Evolutionary conservation across 2,797 vertebrate species (phyloP).

Genomic region (Thamnophis elegans): DNA sequence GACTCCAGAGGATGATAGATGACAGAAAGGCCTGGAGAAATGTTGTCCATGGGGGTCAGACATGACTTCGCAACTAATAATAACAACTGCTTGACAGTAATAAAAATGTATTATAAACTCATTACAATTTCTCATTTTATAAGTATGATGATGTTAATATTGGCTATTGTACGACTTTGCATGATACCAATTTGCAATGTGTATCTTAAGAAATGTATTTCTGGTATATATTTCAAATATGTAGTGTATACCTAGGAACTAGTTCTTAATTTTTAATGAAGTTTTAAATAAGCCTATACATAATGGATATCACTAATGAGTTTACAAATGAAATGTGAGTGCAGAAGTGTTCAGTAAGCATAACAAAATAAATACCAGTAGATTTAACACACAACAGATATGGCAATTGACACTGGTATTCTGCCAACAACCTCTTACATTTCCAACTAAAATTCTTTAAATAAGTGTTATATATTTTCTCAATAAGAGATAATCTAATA

Average conservation of each 20-base stretch:
- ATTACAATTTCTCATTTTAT: not conserved
- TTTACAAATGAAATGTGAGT: conserved; percentile 30
- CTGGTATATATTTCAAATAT: not conserved
- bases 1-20: not conserved
- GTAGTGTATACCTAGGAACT: not conserved
- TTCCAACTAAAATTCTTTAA: conserved; percentile 16
- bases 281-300: not conserved
- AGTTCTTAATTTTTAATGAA: conserved; percentile 23
- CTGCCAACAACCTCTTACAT: not conserved
- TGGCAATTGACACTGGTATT: not conserved
- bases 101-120: not conserved
- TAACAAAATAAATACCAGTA: conserved; percentile 18
- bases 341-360: not conserved
- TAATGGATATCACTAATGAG: not conserved
- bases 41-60: no score
- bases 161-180: not conserved
- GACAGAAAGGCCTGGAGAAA: no score
- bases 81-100: conserved; percentile 7
- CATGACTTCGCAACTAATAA: no score
- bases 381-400: not conserved
- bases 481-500: conserved; percentile 28
- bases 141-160: not conserved
- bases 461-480: conserved; percentile 29
- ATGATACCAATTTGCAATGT: conserved; percentile 12
- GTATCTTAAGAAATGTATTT: not conserved